These are phyloP conservation scores for Lipotes vexillifer DNA, from an alignment of 2,113 vertebrate species.

Conservation along the genomic window DNA sequence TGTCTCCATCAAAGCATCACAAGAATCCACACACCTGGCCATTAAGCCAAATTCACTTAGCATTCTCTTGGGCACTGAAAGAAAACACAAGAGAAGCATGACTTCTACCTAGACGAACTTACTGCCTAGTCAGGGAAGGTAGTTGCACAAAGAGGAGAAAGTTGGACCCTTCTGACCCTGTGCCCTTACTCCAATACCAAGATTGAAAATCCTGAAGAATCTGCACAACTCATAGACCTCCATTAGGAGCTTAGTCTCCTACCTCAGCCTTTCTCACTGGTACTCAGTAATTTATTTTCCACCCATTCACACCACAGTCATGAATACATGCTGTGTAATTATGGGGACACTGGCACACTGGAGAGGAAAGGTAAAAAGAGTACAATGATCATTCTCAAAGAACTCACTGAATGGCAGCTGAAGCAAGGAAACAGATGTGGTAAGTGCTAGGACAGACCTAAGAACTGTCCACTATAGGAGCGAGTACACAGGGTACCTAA, in stretches of 20 bases:
- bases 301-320: too few relatives aligned
- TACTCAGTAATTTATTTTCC: neutral
- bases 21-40: neutral
- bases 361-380: neutral
- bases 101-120: neutral
- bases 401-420: neutral
- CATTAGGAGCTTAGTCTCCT: neutral
- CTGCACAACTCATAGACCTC: neutral
- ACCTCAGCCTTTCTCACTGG: neutral
- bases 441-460: neutral
- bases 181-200: neutral
- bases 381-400: neutral
- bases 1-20: neutral
- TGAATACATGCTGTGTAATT: neutral
- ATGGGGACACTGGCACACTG: neutral
- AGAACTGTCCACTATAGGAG: neutral
- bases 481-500: too few relatives aligned
- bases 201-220: neutral
- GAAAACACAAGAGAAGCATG: neutral
- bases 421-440: neutral
- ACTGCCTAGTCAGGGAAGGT: neutral
- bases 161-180: neutral
- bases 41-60: neutral
- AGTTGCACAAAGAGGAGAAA: neutral
- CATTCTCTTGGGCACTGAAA: neutral